phyloP scores from a whole-genome alignment of 2,797 vertebrate species.

The Dallia pectoralis region DNA sequence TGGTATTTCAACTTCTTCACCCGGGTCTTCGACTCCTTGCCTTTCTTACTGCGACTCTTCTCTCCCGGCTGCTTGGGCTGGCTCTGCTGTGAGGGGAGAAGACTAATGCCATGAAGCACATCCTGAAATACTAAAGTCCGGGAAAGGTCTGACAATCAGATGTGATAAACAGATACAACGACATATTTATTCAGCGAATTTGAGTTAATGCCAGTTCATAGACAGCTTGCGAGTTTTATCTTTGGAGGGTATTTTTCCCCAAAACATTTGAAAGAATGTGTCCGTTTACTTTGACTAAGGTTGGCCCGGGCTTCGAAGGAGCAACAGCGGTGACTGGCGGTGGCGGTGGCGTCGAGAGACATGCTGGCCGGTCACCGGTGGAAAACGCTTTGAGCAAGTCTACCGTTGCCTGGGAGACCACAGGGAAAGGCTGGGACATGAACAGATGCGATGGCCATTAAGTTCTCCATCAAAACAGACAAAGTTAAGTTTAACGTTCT shows the following conservation, averaged over 20 bases:
- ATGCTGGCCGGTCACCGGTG: constrained; percentile 66
- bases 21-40: constrained; percentile 88
- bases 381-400: constrained; percentile 84
- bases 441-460: background rate
- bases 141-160: background rate
- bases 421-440: constrained; percentile 70
- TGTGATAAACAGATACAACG: background rate
- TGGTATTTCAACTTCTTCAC: constrained; percentile 98
- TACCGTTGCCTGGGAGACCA: constrained; percentile 70
- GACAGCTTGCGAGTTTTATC: background rate
- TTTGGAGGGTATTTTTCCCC: background rate
- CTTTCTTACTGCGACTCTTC: constrained; percentile 94
- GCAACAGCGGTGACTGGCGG: constrained; percentile 64
- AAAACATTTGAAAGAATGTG: background rate
- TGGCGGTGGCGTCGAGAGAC: constrained; percentile 60
- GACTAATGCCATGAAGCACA: background rate
- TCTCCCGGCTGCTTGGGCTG: constrained; percentile 87
- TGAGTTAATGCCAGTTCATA: background rate
- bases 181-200: background rate
- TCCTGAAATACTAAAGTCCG: background rate
- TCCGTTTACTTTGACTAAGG: constrained; percentile 87
- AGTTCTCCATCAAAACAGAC: background rate
- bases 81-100: constrained; percentile 80
- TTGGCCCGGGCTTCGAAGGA: constrained; percentile 80
- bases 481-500: background rate